A percentile compares a stretch with the other conserved stretches of the same genome.
phyloP scores from a whole-genome alignment of 2,797 vertebrate species.

The Chrosomus eos region DNA sequence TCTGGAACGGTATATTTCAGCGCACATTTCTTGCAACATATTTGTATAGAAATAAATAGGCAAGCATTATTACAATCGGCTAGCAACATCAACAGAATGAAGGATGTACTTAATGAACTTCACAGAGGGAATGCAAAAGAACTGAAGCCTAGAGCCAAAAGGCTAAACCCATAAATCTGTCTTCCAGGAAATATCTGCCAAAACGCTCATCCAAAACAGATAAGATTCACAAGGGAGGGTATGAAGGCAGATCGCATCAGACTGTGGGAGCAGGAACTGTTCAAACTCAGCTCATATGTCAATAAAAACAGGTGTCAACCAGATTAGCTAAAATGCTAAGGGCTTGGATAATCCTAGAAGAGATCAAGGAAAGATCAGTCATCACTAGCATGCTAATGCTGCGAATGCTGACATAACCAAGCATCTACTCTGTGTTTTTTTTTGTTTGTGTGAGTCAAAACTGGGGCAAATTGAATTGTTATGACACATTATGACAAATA shows the following conservation, averaged over 20 bases:
- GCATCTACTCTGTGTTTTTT: neutral
- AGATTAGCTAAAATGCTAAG: slow-evolving; percentile 80
- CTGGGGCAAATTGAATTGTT: neutral
- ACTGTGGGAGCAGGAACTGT: slow-evolving; percentile 58
- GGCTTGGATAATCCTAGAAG: slow-evolving; percentile 77
- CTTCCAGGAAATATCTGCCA: slow-evolving; percentile 44
- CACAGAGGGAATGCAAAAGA: slow-evolving; percentile 14
- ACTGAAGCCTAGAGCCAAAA: slow-evolving; percentile 8
- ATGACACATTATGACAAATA: neutral
- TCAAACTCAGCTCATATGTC: slow-evolving; percentile 73
- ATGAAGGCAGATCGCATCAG: slow-evolving; percentile 64
- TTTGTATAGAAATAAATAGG: slow-evolving; percentile 15
- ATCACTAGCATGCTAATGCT: slow-evolving; percentile 75
- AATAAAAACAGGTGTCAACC: slow-evolving; percentile 85
- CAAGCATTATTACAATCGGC: neutral
- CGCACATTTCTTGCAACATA: neutral
- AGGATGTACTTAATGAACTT: slow-evolving; percentile 25
- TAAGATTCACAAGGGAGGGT: slow-evolving; percentile 25
- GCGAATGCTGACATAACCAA: slow-evolving; percentile 2
- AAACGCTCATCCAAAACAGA: slow-evolving; percentile 26
- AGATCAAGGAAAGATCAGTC: slow-evolving; percentile 70
- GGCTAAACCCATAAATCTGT: slow-evolving; percentile 43
- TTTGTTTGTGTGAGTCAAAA: neutral
- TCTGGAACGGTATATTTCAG: neutral
- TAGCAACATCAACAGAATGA: slow-evolving; percentile 16